These are phyloP conservation scores for Microplitis deprimator DNA, from an alignment of 2,888 invertebrate genomes.

Conservation along the genomic window DNA sequence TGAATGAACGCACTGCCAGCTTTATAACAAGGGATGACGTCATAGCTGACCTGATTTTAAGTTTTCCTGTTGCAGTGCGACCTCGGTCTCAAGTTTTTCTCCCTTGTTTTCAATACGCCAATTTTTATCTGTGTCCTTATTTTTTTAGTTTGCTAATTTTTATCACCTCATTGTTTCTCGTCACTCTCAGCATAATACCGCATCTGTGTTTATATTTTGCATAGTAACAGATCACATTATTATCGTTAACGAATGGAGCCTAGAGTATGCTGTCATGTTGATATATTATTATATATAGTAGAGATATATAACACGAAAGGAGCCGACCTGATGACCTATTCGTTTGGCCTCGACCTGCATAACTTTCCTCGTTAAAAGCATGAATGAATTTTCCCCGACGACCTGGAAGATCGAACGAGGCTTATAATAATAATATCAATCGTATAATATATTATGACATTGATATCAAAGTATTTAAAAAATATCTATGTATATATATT, in stretches of 20 bases:
- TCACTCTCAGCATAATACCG: neutral
- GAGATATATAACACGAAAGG: neutral
- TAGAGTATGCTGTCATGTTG: slow-evolving; percentile 11
- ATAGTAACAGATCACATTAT: too few species aligned
- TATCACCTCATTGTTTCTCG: too few species aligned
- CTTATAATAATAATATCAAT: too few species aligned
- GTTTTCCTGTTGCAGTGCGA: slow-evolving; percentile 56
- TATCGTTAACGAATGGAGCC: neutral
- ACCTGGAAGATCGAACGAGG: neutral
- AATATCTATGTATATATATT: too few species aligned
- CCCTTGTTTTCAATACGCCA: neutral
- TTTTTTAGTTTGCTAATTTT: too few species aligned
- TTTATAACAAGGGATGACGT: slow-evolving; percentile 61
- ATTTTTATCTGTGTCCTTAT: neutral
- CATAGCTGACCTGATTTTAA: slow-evolving; percentile 67
- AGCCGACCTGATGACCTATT: slow-evolving; percentile 28
- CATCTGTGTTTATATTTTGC: too few species aligned
- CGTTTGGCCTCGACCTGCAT: slow-evolving; percentile 38
- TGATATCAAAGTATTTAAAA: too few species aligned
- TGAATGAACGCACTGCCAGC: slow-evolving; percentile 65
- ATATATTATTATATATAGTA: slow-evolving; percentile 1
- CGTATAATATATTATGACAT: too few species aligned
- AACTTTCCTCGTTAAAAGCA: slow-evolving; percentile 32
- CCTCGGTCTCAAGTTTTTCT: slow-evolving; percentile 14
- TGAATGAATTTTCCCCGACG: slow-evolving; percentile 51